phyloP scores from a whole-genome alignment of 2,888 invertebrate species.

The Chamaedrilus cognettii region DNA sequence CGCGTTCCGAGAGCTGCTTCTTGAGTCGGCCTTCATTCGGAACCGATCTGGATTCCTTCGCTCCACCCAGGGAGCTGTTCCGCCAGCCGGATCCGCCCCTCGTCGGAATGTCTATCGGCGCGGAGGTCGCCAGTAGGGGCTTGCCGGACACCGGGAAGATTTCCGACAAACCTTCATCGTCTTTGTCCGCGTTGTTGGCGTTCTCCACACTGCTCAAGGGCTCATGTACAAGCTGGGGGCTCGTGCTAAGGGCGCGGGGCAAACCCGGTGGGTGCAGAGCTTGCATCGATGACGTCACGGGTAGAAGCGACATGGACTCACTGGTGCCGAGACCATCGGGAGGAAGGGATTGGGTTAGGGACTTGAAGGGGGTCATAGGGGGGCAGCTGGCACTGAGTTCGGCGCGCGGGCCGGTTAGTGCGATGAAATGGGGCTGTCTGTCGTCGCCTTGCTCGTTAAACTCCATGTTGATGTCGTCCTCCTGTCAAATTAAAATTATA shows the following conservation, averaged over 20 bases:
- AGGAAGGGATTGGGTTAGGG: not conserved
- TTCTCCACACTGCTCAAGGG: not conserved
- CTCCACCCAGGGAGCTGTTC: not conserved
- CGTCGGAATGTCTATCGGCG: not conserved
- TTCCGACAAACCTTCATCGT: not conserved
- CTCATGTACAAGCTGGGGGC: not conserved
- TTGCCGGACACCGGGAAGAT: not conserved
- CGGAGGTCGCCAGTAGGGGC: not conserved
- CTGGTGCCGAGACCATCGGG: constrained; percentile 14
- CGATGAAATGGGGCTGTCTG: no score
- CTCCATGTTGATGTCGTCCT: not conserved
- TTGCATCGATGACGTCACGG: not conserved
- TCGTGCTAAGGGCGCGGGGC: not conserved
- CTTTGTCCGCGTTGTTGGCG: not conserved
- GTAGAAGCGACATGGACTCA: constrained; percentile 6
- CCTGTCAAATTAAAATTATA: not conserved
- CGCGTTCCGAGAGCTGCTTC: no score
- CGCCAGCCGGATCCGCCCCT: not conserved
- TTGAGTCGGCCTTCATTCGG: not conserved
- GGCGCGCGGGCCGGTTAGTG: not conserved
- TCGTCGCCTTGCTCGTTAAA: not conserved
- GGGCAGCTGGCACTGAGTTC: not conserved
- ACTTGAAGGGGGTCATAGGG: constrained; percentile 2
- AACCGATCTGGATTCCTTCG: not conserved
- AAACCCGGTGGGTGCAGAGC: not conserved